Conservation (phyloP, 2,797 vertebrate species). For the Cryptoblepharus egeriae region DNA sequence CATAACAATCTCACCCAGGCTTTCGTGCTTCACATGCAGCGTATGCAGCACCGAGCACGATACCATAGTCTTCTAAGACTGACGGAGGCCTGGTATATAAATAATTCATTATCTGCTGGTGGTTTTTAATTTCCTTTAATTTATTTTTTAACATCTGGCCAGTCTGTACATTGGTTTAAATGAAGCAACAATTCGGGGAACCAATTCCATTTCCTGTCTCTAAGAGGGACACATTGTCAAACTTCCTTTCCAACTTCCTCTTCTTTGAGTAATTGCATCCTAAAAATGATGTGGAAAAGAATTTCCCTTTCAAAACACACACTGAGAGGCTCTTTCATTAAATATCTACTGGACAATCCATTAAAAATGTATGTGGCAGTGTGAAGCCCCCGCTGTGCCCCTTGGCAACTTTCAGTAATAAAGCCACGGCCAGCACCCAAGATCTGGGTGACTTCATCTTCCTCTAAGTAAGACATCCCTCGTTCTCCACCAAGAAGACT, state of each 20-base stretch:
- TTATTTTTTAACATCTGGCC: conserved; percentile 28
- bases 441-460: too few species aligned
- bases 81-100: too few species aligned
- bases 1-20: too few species aligned
- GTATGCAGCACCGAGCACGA: too few species aligned
- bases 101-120: background rate
- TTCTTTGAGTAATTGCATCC: conserved; percentile 2
- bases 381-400: too few species aligned
- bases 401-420: too few species aligned
- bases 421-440: too few species aligned
- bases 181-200: conserved; percentile 15
- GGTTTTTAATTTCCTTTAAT: background rate
- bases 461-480: too few species aligned
- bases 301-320: background rate
- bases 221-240: conserved; percentile 22
- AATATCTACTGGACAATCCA: background rate
- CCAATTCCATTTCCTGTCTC: conserved; percentile 13
- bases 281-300: background rate
- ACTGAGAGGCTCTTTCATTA: background rate
- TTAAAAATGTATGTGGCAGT: too few species aligned
- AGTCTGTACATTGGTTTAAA: background rate
- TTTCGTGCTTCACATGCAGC: too few species aligned
- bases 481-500: too few species aligned
- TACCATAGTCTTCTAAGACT: too few species aligned
- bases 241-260: conserved; percentile 23